Evolutionary conservation across 2,113 vertebrate genomes (phyloP), one percentile per base, ranked within the genome.

Genomic region (Hippocampus barbouri): DNA sequence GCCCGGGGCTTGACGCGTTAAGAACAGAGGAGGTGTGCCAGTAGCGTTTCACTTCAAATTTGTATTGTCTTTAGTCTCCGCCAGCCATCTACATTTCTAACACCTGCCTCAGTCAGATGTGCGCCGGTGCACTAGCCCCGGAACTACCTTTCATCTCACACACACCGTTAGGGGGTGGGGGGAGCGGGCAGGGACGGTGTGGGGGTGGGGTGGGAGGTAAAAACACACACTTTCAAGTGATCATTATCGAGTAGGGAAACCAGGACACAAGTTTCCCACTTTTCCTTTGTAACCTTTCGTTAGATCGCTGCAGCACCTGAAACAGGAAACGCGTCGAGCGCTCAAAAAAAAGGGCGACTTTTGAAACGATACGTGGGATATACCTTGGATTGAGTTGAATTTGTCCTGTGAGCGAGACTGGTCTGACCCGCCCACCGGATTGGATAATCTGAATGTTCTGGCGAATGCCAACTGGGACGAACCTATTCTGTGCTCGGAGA

Each of bases 41-140:
- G 87, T 91, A 92, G 94, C 91, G 90, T 95, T 96, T 99, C 95
- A 98, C 94, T 97, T 97, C 94, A 94, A 94, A 98, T 97, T 96
- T 98, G 94, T 96, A 94, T 87, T 93, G 94, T 93, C 96, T 98
- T 97, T 97, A 96, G 95, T 98, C 96, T 97, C 82, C 81, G 89
- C 68, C 82, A 92, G 94, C 95, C 93, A 97, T 97, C 96, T 97
- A 93, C 95, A 97, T 96, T 97, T 98, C 95, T 95, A 95, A 97
- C 95, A 96, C 94, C 95, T 95, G 94, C 94, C 94, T 94, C 92
- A 94, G 92, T 95, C 86, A 73, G 90, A 93, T 93, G 91, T 92
- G 94, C 92, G 94, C 91, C 79, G 85, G 72, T 86, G 88, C 87
- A 87, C 85, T 94, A 91, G 91, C 90, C 91, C 90, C 83, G 85